phyloP scores from a whole-genome alignment of 2,113 vertebrate species.

The Lepus europaeus region DNA sequence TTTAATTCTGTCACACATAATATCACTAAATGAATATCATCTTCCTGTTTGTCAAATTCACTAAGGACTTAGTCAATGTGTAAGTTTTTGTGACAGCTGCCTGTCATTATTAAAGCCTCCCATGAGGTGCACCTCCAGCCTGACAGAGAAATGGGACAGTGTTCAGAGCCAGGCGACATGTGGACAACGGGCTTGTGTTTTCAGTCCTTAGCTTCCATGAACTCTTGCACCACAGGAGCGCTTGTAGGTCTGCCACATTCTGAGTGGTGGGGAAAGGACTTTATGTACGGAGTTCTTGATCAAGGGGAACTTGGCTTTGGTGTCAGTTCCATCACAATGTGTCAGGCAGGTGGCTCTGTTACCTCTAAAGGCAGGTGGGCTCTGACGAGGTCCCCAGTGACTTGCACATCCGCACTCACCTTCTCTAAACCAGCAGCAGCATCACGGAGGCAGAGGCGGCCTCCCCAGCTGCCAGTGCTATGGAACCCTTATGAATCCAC shows the following conservation, averaged over 20 bases:
- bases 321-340: constrained; percentile 95
- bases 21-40: constrained; percentile 95
- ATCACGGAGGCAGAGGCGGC: too few species aligned
- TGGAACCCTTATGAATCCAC: too few species aligned
- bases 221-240: neutral
- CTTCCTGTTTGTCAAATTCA: constrained; percentile 94
- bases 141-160: constrained; percentile 85
- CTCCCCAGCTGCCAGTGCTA: too few species aligned
- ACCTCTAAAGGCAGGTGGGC: constrained; percentile 84
- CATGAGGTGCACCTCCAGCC: constrained; percentile 96
- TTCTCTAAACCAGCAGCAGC: too few species aligned
- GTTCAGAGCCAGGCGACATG: constrained; percentile 77
- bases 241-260: constrained; percentile 88
- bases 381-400: too few species aligned
- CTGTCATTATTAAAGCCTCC: constrained; percentile 96
- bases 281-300: constrained; percentile 90
- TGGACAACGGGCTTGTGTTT: too few species aligned
- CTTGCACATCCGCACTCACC: too few species aligned
- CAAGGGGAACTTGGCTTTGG: constrained; percentile 91
- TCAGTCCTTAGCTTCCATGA: neutral
- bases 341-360: constrained; percentile 95
- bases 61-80: constrained; percentile 92
- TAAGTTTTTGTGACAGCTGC: constrained; percentile 94
- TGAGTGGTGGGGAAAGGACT: constrained; percentile 86
- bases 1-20: constrained; percentile 97